Evolutionary conservation across 2,797 vertebrate genomes (phyloP).

Genomic region (Alca torda): DNA sequence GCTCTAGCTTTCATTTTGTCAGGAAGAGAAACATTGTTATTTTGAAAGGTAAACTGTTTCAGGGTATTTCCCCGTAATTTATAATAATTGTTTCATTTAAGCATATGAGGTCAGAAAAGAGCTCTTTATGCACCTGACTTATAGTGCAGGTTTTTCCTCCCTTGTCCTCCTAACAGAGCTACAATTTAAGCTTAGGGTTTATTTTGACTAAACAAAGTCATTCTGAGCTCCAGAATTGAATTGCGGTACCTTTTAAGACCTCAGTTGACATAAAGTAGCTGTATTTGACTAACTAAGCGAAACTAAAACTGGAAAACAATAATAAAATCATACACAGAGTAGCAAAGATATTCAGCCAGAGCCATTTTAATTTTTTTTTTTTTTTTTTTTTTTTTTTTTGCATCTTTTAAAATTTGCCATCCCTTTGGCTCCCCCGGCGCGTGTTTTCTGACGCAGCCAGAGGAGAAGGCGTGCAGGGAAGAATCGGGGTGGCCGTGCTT

Average conservation of each 20-base stretch:
- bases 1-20: neutral
- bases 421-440: accelerated
- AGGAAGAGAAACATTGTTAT: neutral
- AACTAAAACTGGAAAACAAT: neutral
- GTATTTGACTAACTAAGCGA: neutral
- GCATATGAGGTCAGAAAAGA: neutral
- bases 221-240: neutral
- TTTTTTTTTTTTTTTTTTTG: neutral
- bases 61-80: neutral
- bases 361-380: neutral
- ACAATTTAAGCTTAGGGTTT: neutral
- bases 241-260: neutral
- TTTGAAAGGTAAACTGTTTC: neutral
- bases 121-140: neutral
- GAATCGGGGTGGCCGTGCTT: neutral
- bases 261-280: neutral
- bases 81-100: neutral
- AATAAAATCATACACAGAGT: neutral
- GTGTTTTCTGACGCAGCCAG: accelerated
- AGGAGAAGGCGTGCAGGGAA: too few species aligned
- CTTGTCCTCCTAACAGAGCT: neutral
- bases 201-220: neutral
- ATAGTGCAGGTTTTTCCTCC: neutral
- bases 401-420: neutral
- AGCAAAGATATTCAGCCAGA: neutral